Percentiles rank a stretch among this genome's conserved stretches.
These are phyloP conservation scores for Dione vanillae DNA, from an alignment of 2,888 invertebrate genomes.

Conservation along the genomic window DNA sequence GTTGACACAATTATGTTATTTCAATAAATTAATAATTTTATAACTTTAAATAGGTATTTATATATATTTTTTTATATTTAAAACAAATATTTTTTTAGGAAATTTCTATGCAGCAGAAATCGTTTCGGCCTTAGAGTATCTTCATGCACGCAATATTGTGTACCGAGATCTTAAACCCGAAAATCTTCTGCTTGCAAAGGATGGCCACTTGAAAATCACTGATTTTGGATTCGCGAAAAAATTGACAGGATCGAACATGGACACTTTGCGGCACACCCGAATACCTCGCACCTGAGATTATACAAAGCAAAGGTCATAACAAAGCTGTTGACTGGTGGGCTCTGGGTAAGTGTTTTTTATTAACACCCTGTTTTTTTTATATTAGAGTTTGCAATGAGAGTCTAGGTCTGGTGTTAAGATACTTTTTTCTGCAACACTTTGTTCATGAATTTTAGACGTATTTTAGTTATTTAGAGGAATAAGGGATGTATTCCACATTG, in stretches of 20 bases:
- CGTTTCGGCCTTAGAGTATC: conserved; percentile 95
- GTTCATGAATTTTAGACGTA: too few relatives aligned
- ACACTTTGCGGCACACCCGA: conserved; percentile 98
- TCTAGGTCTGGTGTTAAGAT: too few relatives aligned
- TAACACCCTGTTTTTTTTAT: too few relatives aligned
- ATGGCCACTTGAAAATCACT: conserved; percentile 98
- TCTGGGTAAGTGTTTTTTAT: conserved; percentile 85
- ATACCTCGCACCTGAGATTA: conserved; percentile 98
- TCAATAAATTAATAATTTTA: background rate
- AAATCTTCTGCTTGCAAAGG: conserved; percentile 94
- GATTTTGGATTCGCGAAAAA: conserved; percentile 99
- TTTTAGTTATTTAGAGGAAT: too few relatives aligned
- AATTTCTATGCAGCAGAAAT: conserved; percentile 98
- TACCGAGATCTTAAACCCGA: conserved; percentile 97
- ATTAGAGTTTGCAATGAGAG: too few relatives aligned
- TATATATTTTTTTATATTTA: conserved; percentile 6
- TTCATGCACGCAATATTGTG: conserved; percentile 94
- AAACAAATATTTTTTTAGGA: conserved; percentile 72
- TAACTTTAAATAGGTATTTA: background rate
- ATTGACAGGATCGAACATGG: conserved; percentile 97
- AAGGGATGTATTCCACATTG: too few relatives aligned
- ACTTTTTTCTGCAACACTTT: too few relatives aligned
- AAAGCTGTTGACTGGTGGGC: conserved; percentile 99
- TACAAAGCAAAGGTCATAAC: conserved; percentile 98
- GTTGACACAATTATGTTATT: background rate